These are phyloP conservation scores for Pristionchus japonicus DNA, from an alignment of 2,888 invertebrate genomes.

Conservation along the genomic window DNA sequence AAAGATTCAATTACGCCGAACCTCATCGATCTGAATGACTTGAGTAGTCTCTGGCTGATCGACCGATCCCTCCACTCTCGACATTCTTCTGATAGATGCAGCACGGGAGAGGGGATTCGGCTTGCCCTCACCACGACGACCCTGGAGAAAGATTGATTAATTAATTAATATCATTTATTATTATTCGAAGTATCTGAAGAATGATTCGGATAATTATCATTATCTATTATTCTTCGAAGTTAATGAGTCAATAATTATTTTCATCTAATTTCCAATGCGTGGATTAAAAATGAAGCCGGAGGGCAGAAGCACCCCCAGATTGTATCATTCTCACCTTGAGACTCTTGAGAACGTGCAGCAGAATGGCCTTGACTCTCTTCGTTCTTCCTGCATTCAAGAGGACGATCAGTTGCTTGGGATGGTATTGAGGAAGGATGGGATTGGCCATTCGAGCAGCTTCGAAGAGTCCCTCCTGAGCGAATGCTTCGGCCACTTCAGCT, in stretches of 20 bases:
- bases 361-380: conserved; percentile 96
- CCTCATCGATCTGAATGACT: conserved; percentile 45
- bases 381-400: conserved; percentile 97
- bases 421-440: conserved; percentile 97
- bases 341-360: conserved; percentile 93
- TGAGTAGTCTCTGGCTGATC: conserved; percentile 5
- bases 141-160: no score
- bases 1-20: neutral
- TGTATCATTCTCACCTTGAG: conserved; percentile 66
- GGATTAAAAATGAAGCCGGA: neutral
- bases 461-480: conserved; percentile 82
- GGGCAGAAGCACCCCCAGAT: neutral
- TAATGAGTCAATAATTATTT: no score
- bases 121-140: conserved; percentile 43
- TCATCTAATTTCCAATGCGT: no score
- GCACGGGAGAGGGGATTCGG: conserved; percentile 61
- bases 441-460: conserved; percentile 93
- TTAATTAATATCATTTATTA: no score
- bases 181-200: neutral
- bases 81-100: conserved; percentile 60
- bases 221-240: no score
- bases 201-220: no score
- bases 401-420: conserved; percentile 98
- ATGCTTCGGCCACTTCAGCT: conserved; percentile 54
- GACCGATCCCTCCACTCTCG: conserved; percentile 55